These are phyloP conservation scores for Drosophila oshimai DNA, from an alignment of 1,140 invertebrate genomes.

Conservation along the genomic window DNA sequence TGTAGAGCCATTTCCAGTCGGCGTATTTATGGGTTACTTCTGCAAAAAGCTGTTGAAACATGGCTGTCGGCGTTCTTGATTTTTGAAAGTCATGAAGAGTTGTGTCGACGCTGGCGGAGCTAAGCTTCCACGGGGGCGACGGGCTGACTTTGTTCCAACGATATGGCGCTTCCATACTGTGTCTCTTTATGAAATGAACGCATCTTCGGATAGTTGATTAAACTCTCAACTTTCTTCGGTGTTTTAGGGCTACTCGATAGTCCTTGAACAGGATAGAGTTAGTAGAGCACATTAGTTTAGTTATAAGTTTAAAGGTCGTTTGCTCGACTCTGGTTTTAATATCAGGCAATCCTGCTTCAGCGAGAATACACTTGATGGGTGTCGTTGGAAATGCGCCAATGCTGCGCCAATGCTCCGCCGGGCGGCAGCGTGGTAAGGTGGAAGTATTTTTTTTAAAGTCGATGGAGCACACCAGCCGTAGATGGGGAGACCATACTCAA, in stretches of 20 bases:
- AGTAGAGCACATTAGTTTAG: too few species aligned
- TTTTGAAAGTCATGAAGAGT: background rate
- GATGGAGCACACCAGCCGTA: conserved; percentile 10
- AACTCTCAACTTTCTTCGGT: background rate
- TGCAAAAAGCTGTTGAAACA: background rate
- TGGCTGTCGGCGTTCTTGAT: background rate
- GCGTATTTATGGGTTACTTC: background rate
- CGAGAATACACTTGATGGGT: too few species aligned
- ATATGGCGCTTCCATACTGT: background rate
- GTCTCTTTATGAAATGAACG: too few species aligned
- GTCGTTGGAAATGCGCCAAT: conserved; percentile 8
- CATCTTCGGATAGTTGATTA: background rate
- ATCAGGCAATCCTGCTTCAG: too few species aligned
- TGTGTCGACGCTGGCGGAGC: background rate
- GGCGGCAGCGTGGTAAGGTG: conserved; percentile 6
- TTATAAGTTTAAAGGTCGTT: too few species aligned
- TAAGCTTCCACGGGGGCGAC: background rate
- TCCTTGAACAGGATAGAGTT: too few species aligned
- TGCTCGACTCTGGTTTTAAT: too few species aligned
- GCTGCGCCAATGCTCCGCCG: too few species aligned
- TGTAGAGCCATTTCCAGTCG: too few species aligned
- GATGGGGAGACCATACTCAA: too few species aligned
- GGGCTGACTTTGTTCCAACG: background rate
- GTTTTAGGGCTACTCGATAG: too few species aligned
- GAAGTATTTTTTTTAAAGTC: background rate